Base-by-base conservation (phyloP, 1,140 invertebrate genomes). In the Gonatopus flavifemur region DNA sequence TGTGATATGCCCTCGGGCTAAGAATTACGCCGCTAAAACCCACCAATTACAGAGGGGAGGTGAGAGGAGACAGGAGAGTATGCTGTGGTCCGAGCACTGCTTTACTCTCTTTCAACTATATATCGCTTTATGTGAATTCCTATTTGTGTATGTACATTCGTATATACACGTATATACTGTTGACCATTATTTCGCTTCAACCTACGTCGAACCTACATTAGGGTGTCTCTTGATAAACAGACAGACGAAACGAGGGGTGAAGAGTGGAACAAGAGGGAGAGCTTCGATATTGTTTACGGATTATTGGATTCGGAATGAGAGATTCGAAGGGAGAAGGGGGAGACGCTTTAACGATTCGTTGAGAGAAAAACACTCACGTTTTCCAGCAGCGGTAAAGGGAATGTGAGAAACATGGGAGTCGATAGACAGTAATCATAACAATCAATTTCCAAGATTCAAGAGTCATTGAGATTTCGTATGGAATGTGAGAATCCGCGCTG, bases 1-100 rank as follows among this genome's bases (percentile, higher is more conserved):
- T 52, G 59, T 59, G 65, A 68, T 70, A 69, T 66, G 62, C 64
- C 69, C 59, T 33, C 49, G 61, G 60, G 64, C 65, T 59, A 67
- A 62, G 64, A 71, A 71, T 71, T 67, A 71, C 66, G 66, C 65
- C 61, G 65, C 65, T 72, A 70, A 70, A 72, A 70, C 66, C 68
- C 63, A 70, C 67, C 67, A 70, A 72, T 72, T 70, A 70, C 57
- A 55, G 42, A 45, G 52, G n/a, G n/a, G n/a, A n/a, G n/a, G n/a
- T n/a, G n/a, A n/a, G n/a, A n/a, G n/a, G n/a, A n/a, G n/a, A n/a
- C n/a, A n/a, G n/a, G n/a, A n/a, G n/a, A n/a, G n/a, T n/a, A n/a
- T n/a, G 58, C 45, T 55, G 55, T 49, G 28, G 49, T 40, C 52
- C 51, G 39, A 62, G 38, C 49, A 62, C 62, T 57, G 57, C 53